A percentile compares a stretch with the other conserved stretches of the same genome.
phyloP scores from a whole-genome alignment of 2,113 vertebrate species.

The Globicephala melas region DNA sequence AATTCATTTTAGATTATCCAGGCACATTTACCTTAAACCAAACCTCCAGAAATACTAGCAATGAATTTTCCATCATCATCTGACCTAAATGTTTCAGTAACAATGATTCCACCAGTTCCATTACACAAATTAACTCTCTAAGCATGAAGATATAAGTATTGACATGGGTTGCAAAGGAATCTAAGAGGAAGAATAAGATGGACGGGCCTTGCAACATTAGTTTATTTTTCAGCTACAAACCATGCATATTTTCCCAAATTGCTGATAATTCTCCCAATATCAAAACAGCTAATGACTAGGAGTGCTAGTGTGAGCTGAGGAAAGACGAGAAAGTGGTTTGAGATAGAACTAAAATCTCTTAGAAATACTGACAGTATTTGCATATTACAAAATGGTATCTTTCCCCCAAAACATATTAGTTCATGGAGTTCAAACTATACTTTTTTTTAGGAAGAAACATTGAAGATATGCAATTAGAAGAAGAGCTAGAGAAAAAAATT shows the following conservation, averaged over 20 bases:
- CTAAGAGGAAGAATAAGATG: background rate
- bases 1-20: constrained; percentile 27
- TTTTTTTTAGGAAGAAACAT: background rate
- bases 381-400: background rate
- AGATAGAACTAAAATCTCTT: background rate
- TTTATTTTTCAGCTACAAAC: background rate
- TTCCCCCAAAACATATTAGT: background rate
- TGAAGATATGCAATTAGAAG: background rate
- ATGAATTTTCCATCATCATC: background rate
- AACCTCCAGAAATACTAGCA: background rate
- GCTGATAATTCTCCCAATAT: background rate
- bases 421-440: background rate
- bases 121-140: background rate
- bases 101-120: background rate
- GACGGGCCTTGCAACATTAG: background rate
- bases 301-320: background rate
- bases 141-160: background rate
- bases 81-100: background rate
- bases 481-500: background rate
- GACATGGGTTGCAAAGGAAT: background rate
- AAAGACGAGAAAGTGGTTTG: background rate
- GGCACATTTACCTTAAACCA: background rate
- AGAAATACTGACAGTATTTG: background rate
- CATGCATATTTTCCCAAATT: background rate
- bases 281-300: background rate